Evolutionary conservation across 2,113 vertebrate genomes (phyloP), one percentile per base, ranked within the genome.

Genomic region (Gallinago jamesoni): DNA sequence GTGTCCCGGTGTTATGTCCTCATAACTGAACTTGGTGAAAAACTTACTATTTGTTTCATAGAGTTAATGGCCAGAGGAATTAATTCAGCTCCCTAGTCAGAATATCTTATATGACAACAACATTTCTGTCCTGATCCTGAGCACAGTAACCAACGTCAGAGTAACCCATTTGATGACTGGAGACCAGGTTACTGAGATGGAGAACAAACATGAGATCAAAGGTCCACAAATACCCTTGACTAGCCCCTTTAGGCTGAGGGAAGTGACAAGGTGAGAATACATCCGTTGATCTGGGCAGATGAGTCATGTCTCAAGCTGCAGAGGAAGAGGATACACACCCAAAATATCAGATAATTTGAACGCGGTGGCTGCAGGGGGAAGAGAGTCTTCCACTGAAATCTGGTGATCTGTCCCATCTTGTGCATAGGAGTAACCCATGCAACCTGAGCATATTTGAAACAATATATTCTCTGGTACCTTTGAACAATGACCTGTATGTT

Each of bases 271-370:
- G 70, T 89, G 89, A 81, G 93, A 95, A 91, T 6, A 78, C 39
- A 86, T 64, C 73, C 19, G 23, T 81, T 77, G 69, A 91, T 84
- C 76, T 56, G 80, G 70, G 87, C 57, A 64, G 77, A 73, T 91
- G 91, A 96, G 87, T 96, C 94, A 95, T 33, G 84, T 84, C 95
- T 91, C 77, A 82, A 91, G 60, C 89, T 87, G 89, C 94, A 87
- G 48, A 56, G 87, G 85, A 92, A 94, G 57, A 95, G 24, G 66
- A 64, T 75, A 84, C 77, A 92, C 94, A 89, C 81, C 81, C 95
- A 94, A 53, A 93, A 87, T 56, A 63, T 84, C 76, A 64, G 77
- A 60, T 92, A 16, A 76, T 94, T 87, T 75, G n/a, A 89, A 63
- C 3, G 1, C 23, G 33, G 64, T 78, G 93, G 91, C 80, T 90